Percentiles rank a stretch among this genome's conserved stretches.
Evolutionary conservation across 1,140 invertebrate species (phyloP).

Genomic region (Heliconius eleuchia): DNA sequence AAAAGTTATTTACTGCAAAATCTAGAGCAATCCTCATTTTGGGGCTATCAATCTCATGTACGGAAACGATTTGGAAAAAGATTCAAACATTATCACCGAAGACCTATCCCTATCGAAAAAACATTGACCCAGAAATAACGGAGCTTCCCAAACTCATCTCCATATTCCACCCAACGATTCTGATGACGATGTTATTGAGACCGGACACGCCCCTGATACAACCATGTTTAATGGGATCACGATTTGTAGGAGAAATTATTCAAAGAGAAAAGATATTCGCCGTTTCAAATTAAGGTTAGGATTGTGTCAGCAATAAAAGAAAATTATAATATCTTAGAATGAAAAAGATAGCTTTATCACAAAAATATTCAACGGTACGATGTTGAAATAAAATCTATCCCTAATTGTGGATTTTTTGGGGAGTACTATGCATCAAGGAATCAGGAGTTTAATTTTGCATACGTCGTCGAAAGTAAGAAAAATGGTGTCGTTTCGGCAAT

Average conservation of each 20-base stretch:
- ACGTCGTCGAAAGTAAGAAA: constrained; percentile 7
- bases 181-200: constrained; percentile 31
- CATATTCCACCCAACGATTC: constrained; percentile 29
- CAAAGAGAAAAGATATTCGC: constrained; percentile 1
- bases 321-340: constrained; percentile 17
- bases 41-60: constrained; percentile 23
- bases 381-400: constrained; percentile 11
- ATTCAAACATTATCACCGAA: constrained; percentile 21
- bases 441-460: constrained; percentile 11
- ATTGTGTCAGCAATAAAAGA: constrained; percentile 19
- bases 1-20: not conserved
- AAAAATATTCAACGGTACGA: constrained; percentile 12
- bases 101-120: constrained; percentile 34
- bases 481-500: constrained; percentile 3
- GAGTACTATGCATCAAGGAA: not conserved
- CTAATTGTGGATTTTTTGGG: not conserved
- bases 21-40: not conserved
- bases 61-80: constrained; percentile 28
- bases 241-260: constrained; percentile 17
- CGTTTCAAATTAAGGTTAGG: constrained; percentile 21
- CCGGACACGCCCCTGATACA: constrained; percentile 24
- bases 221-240: constrained; percentile 16
- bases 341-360: not conserved
- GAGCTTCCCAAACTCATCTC: constrained; percentile 26
- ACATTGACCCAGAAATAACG: constrained; percentile 34